Conservation (phyloP, 2,797 vertebrate genomes). For the Tamandua tetradactyla region DNA sequence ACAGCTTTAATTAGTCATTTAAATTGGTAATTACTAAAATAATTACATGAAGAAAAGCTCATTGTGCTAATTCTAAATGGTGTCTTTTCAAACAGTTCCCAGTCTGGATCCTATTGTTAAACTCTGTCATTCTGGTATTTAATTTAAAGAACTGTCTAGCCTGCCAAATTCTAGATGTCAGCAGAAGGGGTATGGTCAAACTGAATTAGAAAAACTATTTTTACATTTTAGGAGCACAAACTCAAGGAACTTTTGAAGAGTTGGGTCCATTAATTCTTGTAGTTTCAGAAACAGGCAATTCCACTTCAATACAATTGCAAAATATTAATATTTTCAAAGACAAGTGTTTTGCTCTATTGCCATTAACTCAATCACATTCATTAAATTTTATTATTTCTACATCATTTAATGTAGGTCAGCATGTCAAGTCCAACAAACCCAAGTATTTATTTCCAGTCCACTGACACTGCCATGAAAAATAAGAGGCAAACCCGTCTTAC, state of each 20-base stretch:
- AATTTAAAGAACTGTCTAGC: constrained; percentile 9
- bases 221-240: constrained; percentile 37
- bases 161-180: constrained; percentile 18
- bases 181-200: not conserved
- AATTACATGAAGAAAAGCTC: constrained; percentile 60
- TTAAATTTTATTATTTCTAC: constrained; percentile 81
- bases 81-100: constrained; percentile 52
- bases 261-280: constrained; percentile 28
- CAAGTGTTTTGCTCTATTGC: constrained; percentile 15
- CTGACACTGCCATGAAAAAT: constrained; percentile 61
- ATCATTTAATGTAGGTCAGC: constrained; percentile 85
- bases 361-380: constrained; percentile 69
- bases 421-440: constrained; percentile 75
- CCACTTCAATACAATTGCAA: constrained; percentile 2
- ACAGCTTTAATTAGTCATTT: constrained; percentile 71
- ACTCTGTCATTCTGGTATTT: constrained; percentile 43
- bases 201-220: constrained; percentile 48
- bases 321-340: constrained; percentile 60
- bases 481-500: constrained; percentile 35
- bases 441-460: constrained; percentile 70
- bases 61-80: constrained; percentile 58
- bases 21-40: constrained; percentile 64
- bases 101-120: constrained; percentile 43
- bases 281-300: constrained; percentile 51
- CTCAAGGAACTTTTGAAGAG: constrained; percentile 40